Evolutionary conservation across 2,888 invertebrate species (phyloP).

Genomic region (Toxonevra muliebris): DNA sequence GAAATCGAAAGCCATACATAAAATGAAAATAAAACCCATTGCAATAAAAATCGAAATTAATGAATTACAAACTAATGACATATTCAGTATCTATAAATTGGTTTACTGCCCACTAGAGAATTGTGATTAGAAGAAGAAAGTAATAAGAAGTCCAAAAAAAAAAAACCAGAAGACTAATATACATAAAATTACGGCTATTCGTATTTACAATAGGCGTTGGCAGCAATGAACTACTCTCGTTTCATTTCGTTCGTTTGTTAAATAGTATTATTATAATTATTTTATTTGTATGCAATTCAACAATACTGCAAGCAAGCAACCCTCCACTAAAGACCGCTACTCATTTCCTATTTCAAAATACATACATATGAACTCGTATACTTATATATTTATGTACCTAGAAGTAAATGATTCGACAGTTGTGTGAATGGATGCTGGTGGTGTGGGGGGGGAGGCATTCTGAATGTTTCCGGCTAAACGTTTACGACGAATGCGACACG

Average conservation of each 20-base stretch:
- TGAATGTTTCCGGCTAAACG: conserved; percentile 28
- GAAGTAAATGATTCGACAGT: background rate
- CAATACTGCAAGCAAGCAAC: background rate
- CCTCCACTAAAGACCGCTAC: background rate
- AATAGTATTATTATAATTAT: conserved; percentile 39
- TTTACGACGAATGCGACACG: conserved; percentile 27
- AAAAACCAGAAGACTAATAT: background rate
- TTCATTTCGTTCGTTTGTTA: background rate
- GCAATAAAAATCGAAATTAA: conserved; percentile 33
- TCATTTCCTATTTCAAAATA: background rate
- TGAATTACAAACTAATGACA: conserved; percentile 41
- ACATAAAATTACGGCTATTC: conserved; percentile 1
- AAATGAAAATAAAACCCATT: conserved; percentile 11
- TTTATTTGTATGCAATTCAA: conserved; percentile 42
- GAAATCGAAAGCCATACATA: too few relatives aligned
- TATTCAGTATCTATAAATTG: conserved; percentile 44
- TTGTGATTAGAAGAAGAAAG: conserved; percentile 40
- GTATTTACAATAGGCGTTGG: too few relatives aligned
- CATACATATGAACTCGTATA: background rate
- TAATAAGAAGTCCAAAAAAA: too few relatives aligned
- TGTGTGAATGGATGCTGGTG: background rate
- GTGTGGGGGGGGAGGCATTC: background rate
- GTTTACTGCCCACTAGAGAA: conserved; percentile 47
- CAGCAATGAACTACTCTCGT: too few relatives aligned
- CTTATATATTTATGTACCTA: background rate